Percentiles rank a stretch among this genome's conserved stretches.
Conservation (phyloP, 30 jellyfish, hydroid and myxozoan species). For the Phacellophora camtschatica region DNA sequence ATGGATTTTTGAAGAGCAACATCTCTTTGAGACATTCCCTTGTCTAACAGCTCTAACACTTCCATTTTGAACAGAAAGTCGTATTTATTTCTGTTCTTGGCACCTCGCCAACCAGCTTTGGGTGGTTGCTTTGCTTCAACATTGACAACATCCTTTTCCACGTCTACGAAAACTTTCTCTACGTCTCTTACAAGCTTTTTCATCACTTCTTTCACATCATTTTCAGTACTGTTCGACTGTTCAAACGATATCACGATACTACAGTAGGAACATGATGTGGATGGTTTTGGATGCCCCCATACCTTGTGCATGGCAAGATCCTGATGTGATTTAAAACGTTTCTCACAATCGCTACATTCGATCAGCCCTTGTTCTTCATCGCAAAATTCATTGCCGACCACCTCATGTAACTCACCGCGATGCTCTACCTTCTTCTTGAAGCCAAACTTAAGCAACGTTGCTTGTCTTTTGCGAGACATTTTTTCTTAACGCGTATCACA, state of each 20-base stretch:
- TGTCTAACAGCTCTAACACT: conserved; percentile 25
- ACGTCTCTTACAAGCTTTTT: background rate
- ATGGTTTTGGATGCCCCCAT: background rate
- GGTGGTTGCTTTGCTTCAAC: background rate
- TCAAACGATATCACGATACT: background rate
- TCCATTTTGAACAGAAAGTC: conserved; percentile 11
- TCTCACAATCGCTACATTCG: background rate
- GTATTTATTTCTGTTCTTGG: background rate
- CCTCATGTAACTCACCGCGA: background rate
- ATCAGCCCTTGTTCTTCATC: background rate
- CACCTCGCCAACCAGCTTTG: background rate
- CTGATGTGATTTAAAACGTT: conserved; percentile 1
- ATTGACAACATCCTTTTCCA: background rate
- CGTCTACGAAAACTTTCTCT: background rate
- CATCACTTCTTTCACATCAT: background rate
- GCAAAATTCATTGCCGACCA: background rate
- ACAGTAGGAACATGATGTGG: background rate
- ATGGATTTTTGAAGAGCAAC: conserved; percentile 1
- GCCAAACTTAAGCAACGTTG: background rate
- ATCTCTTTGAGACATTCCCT: conserved; percentile 41
- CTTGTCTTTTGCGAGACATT: background rate
- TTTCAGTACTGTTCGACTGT: background rate
- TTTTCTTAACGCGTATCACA: too few relatives aligned
- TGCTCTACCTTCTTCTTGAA: background rate
- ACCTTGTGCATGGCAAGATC: conserved; percentile 26